Conservation (phyloP, 37 sponge, comb jelly and placozoan species). For the Trichoplax adhaerens region DNA sequence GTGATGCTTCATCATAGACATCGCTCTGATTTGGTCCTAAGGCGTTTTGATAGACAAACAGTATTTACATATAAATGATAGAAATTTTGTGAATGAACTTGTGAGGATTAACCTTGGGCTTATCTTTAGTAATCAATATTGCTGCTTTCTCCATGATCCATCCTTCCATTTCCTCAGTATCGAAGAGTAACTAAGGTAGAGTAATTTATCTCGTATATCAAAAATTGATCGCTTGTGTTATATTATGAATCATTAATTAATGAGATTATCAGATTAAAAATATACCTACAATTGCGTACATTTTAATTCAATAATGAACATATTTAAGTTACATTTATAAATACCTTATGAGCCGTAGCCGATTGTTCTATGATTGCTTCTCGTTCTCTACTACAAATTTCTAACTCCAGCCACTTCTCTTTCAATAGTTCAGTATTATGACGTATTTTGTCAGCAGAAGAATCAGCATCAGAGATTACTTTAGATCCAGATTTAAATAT, state of each 20-base stretch:
- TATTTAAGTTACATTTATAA: background rate
- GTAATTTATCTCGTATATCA: too few relatives aligned
- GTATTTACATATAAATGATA: too few relatives aligned
- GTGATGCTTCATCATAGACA: too few relatives aligned
- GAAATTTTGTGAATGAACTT: too few relatives aligned
- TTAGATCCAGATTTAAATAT: constrained; percentile 31
- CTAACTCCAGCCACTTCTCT: constrained; percentile 38
- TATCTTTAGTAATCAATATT: constrained; percentile 26
- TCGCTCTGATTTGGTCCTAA: too few relatives aligned
- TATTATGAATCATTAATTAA: too few relatives aligned
- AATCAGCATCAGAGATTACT: constrained; percentile 44
- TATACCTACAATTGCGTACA: too few relatives aligned
- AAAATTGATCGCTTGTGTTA: too few relatives aligned
- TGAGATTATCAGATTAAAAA: too few relatives aligned
- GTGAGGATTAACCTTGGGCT: too few relatives aligned
- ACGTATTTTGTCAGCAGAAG: constrained; percentile 26
- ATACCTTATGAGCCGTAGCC: constrained; percentile 49
- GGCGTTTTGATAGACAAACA: too few relatives aligned
- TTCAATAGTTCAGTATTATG: constrained; percentile 21
- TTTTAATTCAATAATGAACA: too few relatives aligned
- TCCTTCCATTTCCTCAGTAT: constrained; percentile 48
- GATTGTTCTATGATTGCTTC: constrained; percentile 39
- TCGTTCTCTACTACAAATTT: constrained; percentile 24
- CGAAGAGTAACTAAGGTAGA: constrained; percentile 41
- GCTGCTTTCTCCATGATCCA: constrained; percentile 76